These are phyloP conservation scores for Cynopterus sphinx DNA, from an alignment of 2,797 vertebrate species.

Conservation along the genomic window DNA sequence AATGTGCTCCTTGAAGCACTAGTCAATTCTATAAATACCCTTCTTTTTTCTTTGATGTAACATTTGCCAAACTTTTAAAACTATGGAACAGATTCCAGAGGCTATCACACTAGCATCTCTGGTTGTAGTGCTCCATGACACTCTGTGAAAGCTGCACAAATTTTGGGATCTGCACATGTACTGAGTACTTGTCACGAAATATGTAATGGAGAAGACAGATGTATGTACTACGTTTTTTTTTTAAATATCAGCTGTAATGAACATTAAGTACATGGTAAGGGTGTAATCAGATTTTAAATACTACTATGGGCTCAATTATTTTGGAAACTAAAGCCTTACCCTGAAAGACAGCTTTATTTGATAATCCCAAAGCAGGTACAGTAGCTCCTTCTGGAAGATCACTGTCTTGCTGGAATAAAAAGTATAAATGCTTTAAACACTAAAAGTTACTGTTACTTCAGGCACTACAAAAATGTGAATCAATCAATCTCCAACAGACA, in stretches of 20 bases:
- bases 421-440: not conserved
- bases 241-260: not conserved
- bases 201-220: not conserved
- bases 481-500: not conserved
- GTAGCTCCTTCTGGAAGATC: slow-evolving; percentile 96
- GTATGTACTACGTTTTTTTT: not conserved
- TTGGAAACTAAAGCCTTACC: slow-evolving; percentile 85
- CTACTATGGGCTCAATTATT: not conserved
- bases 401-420: slow-evolving; percentile 84
- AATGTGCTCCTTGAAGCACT: not conserved
- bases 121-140: not conserved
- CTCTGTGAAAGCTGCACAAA: not conserved
- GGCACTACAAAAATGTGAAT: not conserved
- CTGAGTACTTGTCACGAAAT: not conserved
- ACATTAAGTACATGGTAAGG: not conserved
- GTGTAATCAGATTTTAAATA: not conserved
- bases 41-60: slow-evolving; percentile 5
- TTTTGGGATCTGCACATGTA: not conserved
- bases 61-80: not conserved
- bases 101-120: not conserved
- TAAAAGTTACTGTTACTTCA: slow-evolving; percentile 18
- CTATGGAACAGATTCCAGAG: not conserved
- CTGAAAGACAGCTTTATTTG: slow-evolving; percentile 98
- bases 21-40: not conserved
- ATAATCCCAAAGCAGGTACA: slow-evolving; percentile 96